Evolutionary conservation across 2,113 vertebrate genomes (phyloP).

Genomic region (Zonotrichia leucophrys): DNA sequence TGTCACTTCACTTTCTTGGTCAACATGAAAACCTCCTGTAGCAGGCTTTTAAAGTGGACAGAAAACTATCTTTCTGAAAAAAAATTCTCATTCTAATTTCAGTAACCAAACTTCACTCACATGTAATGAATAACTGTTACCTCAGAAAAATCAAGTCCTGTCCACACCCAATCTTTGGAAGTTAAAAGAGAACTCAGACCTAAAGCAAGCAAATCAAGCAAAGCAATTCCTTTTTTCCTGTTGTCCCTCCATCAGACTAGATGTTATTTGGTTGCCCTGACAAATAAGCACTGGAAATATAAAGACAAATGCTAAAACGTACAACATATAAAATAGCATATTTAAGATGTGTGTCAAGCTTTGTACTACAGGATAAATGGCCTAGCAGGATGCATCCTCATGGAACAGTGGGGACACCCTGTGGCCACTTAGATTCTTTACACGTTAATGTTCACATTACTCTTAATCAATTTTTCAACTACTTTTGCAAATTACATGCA

Average conservation of each 20-base stretch:
- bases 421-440: constrained; percentile 38
- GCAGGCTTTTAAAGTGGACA: neutral
- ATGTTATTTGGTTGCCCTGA: neutral
- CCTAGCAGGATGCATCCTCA: neutral
- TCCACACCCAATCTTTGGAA: neutral
- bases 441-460: neutral
- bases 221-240: neutral
- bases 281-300: neutral
- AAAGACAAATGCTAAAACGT: neutral
- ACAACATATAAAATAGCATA: neutral
- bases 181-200: neutral
- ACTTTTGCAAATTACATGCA: neutral
- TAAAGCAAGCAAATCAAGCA: neutral
- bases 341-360: neutral
- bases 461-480: neutral
- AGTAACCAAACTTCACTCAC: neutral
- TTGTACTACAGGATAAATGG: neutral
- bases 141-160: neutral
- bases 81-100: neutral
- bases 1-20: neutral
- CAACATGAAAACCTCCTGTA: neutral
- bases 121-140: neutral
- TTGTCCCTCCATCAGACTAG: neutral
- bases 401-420: constrained; percentile 61
- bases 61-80: neutral